Percentiles rank a stretch among this genome's conserved stretches.
phyloP scores from a whole-genome alignment of 1,140 invertebrate genomes.

The Elymnias hypermnestra region DNA sequence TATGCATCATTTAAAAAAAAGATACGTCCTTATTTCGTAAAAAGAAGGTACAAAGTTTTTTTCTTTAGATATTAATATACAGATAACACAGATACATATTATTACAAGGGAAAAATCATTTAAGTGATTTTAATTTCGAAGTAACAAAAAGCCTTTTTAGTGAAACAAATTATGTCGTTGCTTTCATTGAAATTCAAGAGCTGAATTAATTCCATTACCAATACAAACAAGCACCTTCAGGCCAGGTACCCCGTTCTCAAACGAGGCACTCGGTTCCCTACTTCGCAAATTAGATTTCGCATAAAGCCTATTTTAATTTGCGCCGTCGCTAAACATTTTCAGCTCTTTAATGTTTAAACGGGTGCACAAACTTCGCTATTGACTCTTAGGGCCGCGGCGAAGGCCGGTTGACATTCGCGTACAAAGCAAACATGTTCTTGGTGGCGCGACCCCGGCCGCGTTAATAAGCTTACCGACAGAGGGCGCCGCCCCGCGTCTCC shows the following conservation, averaged over 20 bases:
- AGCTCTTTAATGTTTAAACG: conserved; percentile 70
- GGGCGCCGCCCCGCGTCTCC: conserved; percentile 37
- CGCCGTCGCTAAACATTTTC: conserved; percentile 63
- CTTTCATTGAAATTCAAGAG: conserved; percentile 41
- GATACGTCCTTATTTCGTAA: too few relatives aligned
- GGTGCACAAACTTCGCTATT: conserved; percentile 54
- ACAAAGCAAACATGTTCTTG: conserved; percentile 63
- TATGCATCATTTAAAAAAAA: too few relatives aligned
- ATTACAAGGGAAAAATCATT: background rate
- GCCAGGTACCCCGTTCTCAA: conserved; percentile 48
- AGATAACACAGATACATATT: too few relatives aligned
- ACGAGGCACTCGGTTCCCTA: conserved; percentile 52
- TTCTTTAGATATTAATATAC: too few relatives aligned
- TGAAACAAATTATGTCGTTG: conserved; percentile 17
- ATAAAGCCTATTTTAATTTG: conserved; percentile 76
- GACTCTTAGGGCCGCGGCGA: conserved; percentile 47
- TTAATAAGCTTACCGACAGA: conserved; percentile 66
- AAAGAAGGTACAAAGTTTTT: too few relatives aligned
- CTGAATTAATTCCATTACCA: conserved; percentile 68
- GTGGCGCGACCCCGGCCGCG: conserved; percentile 37
- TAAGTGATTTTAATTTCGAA: background rate
- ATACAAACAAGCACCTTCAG: conserved; percentile 59
- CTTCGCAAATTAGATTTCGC: conserved; percentile 72
- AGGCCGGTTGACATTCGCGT: conserved; percentile 53
- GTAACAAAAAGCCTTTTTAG: conserved; percentile 4